A percentile compares a stretch with the other conserved stretches of the same genome.
Evolutionary conservation across 1,140 invertebrate genomes (phyloP).

Genomic region (Hermetia illucens): DNA sequence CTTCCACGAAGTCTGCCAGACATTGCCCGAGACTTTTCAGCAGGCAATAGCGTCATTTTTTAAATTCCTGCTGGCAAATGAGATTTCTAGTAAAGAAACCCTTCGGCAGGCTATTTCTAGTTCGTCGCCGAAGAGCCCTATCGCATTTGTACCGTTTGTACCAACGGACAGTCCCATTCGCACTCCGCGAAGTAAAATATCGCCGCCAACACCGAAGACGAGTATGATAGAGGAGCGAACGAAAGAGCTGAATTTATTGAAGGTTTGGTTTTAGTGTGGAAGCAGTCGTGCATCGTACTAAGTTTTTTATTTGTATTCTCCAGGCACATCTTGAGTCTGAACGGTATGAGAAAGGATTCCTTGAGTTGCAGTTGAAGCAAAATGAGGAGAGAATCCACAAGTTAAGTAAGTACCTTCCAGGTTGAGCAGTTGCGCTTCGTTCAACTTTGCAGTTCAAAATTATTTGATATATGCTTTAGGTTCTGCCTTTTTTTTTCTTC

Average conservation of each 20-base stretch:
- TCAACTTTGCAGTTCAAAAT: too few species aligned
- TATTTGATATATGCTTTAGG: too few species aligned
- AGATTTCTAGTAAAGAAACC: conserved; percentile 8
- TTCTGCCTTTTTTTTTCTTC: too few species aligned
- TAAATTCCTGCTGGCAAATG: conserved; percentile 9
- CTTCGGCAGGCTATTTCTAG: conserved; percentile 12
- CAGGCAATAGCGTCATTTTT: conserved; percentile 15
- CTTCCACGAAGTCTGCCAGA: conserved; percentile 20
- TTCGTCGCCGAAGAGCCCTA: conserved; percentile 1
- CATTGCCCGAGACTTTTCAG: conserved; percentile 13
- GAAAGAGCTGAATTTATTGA: conserved; percentile 15
- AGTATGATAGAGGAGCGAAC: conserved; percentile 16
- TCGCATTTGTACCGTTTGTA: background rate
- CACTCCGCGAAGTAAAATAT: conserved; percentile 2
- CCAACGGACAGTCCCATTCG: conserved; percentile 2
- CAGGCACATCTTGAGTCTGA: conserved; percentile 15
- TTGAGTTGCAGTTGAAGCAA: conserved; percentile 20
- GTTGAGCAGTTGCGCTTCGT: too few species aligned
- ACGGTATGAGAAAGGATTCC: conserved; percentile 17
- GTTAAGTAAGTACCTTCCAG: conserved; percentile 8
- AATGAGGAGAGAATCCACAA: conserved; percentile 12
- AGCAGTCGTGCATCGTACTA: background rate
- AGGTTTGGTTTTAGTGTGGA: conserved; percentile 10
- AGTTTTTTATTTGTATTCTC: background rate
- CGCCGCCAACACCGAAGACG: conserved; percentile 19